These are phyloP conservation scores for Marcusenius ussheri DNA, from an alignment of 2,113 vertebrate genomes.

Conservation along the genomic window DNA sequence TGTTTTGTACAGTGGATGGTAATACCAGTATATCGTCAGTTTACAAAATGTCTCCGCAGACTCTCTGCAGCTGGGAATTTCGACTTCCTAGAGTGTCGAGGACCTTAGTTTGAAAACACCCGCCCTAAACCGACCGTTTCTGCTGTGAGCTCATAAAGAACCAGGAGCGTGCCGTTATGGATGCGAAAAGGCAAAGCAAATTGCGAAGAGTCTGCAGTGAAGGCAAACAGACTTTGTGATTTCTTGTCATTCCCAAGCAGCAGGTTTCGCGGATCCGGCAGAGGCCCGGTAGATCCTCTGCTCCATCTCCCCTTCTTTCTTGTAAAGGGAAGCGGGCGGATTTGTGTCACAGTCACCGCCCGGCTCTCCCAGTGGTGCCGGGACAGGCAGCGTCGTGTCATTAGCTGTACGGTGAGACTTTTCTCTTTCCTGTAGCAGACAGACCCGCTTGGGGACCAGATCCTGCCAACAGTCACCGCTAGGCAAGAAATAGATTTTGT, in stretches of 20 bases:
- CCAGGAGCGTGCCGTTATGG: background rate
- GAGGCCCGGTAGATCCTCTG: background rate
- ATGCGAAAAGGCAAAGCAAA: background rate
- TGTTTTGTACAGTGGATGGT: background rate
- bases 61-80: background rate
- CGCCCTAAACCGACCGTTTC: background rate
- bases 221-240: background rate
- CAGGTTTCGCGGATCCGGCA: background rate
- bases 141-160: background rate
- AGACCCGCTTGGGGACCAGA: background rate
- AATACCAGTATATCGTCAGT: background rate
- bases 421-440: background rate
- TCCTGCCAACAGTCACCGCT: background rate
- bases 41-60: background rate
- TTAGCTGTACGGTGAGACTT: background rate
- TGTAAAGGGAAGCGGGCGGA: background rate
- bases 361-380: background rate
- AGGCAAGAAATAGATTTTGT: background rate
- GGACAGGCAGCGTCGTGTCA: background rate
- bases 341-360: background rate
- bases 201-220: background rate
- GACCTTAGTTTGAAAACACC: background rate
- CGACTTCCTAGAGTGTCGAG: background rate
- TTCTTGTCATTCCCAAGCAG: background rate
- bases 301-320: background rate